Percentiles rank a stretch among this genome's conserved stretches.
Evolutionary conservation across 2,888 invertebrate species (phyloP).

Genomic region (Hylaea fasciaria): DNA sequence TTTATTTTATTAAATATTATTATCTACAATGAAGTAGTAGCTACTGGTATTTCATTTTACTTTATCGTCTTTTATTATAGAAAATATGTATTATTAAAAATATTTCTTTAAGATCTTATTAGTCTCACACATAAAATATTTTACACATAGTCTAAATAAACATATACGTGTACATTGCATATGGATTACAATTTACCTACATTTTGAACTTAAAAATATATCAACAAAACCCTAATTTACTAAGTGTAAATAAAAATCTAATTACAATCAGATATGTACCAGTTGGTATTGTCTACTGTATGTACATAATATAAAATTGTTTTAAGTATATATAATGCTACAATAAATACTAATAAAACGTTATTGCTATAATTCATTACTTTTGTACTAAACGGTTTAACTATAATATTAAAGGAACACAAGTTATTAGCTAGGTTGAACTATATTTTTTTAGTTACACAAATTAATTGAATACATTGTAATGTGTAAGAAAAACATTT

Average conservation of each 20-base stretch:
- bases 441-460: too few species aligned
- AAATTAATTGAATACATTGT: not conserved
- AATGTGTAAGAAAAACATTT: not conserved
- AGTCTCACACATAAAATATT: not conserved
- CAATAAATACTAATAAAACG: slow-evolving; percentile 2
- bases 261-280: slow-evolving; percentile 9
- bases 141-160: slow-evolving; percentile 10
- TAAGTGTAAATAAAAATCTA: slow-evolving; percentile 7
- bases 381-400: slow-evolving; percentile 4
- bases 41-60: not conserved
- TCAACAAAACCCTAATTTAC: slow-evolving; percentile 23
- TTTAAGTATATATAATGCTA: not conserved
- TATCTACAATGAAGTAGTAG: slow-evolving; percentile 8
- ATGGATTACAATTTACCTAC: not conserved
- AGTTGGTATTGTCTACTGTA: slow-evolving; percentile 13
- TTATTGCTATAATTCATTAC: not conserved
- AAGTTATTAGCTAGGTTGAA: too few species aligned
- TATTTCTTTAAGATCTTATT: slow-evolving; percentile 1
- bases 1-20: slow-evolving; percentile 1
- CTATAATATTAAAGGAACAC: not conserved
- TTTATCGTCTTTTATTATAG: too few species aligned
- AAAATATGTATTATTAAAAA: not conserved
- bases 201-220: slow-evolving; percentile 20
- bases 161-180: not conserved
- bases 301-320: not conserved